phyloP scores from a whole-genome alignment of 1,140 invertebrate species.

The Subanguina moxae region DNA sequence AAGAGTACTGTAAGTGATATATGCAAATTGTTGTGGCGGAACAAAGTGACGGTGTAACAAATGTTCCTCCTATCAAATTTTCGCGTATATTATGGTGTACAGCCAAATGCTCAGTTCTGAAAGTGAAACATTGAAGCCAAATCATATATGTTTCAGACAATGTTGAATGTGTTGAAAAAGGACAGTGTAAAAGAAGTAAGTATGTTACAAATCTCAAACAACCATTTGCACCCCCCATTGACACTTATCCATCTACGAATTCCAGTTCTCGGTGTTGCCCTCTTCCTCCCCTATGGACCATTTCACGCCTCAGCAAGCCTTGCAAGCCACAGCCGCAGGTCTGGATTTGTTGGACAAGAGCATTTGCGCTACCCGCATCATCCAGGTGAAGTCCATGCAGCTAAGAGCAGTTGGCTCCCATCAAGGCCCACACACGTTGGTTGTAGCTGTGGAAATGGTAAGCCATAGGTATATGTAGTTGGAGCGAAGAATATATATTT shows the following conservation, averaged over 20 bases:
- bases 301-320: conserved; percentile 50
- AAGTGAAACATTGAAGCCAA: too few relatives aligned
- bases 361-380: conserved; percentile 21
- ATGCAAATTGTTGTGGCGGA: too few relatives aligned
- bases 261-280: conserved; percentile 49
- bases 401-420: conserved; percentile 36
- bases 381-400: conserved; percentile 32
- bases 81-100: too few relatives aligned
- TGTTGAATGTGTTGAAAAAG: conserved; percentile 45
- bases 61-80: too few relatives aligned
- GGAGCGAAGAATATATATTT: too few relatives aligned
- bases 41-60: too few relatives aligned
- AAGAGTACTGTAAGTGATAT: too few relatives aligned
- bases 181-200: conserved; percentile 46
- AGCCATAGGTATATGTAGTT: too few relatives aligned
- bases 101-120: too few relatives aligned
- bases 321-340: conserved; percentile 39
- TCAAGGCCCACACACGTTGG: conserved; percentile 50
- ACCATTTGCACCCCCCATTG: too few relatives aligned
- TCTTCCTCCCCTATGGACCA: conserved; percentile 55
- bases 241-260: too few relatives aligned
- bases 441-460: conserved; percentile 49
- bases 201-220: too few relatives aligned
- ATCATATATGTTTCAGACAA: conserved; percentile 32
- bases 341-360: conserved; percentile 36